A percentile compares a stretch with the other conserved stretches of the same genome.
Evolutionary conservation across 2,888 invertebrate species (phyloP).

Genomic region (Agonum fuliginosum): DNA sequence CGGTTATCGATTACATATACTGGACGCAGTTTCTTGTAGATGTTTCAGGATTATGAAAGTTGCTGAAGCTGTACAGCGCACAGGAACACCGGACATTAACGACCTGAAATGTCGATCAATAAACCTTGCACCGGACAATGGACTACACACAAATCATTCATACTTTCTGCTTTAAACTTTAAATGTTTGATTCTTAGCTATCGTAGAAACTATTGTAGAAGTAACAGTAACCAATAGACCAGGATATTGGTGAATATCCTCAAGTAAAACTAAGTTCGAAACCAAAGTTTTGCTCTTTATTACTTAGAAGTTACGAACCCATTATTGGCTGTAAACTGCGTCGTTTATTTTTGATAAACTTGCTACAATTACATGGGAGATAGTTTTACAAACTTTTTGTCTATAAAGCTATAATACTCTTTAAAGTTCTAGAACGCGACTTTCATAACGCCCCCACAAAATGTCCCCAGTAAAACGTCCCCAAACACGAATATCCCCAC

Average conservation of each 20-base stretch:
- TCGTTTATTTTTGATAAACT: conserved; percentile 35
- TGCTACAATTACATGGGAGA: conserved; percentile 23
- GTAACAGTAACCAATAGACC: conserved; percentile 31
- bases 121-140: background rate
- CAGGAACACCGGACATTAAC: conserved; percentile 20
- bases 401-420: no score
- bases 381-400: no score
- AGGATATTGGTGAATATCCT: conserved; percentile 18
- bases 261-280: conserved; percentile 26
- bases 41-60: conserved; percentile 37
- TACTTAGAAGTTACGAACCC: conserved; percentile 50
- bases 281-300: conserved; percentile 51
- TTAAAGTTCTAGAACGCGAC: no score
- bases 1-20: conserved; percentile 39
- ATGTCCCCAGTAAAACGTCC: no score
- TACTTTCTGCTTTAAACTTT: no score
- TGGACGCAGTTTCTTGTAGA: conserved; percentile 44
- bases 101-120: conserved; percentile 15
- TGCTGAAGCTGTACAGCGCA: conserved; percentile 28
- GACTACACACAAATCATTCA: no score
- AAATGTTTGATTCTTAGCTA: no score
- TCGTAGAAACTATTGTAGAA: no score
- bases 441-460: no score
- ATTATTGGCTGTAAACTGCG: conserved; percentile 53
- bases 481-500: no score